Evolutionary conservation across 2,888 invertebrate genomes (phyloP), one percentile per base, ranked within the genome.

Genomic region (Apotomis turbidana): DNA sequence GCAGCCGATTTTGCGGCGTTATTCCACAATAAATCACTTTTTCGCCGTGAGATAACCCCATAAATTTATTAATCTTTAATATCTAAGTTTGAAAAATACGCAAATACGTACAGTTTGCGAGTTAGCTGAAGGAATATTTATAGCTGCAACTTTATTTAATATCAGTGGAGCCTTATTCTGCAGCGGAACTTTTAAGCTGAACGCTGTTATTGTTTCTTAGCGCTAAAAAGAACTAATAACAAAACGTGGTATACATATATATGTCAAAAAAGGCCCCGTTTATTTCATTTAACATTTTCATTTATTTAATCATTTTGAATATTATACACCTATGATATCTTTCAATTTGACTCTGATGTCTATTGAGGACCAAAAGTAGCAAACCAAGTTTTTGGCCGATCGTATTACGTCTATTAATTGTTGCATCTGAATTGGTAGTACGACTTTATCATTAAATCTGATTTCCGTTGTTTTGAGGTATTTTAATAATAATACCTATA

Each of bases 91-190:
- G 63, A 72, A 60, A 69, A 74, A 72, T 67, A 59, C 73, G 66
- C 68, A 79, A 74, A 76, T 77, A 78, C 78, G 84, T 83, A 83
- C 85, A 84, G 88, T 90, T 86, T 85, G 87, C 78, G 85, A 87
- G 88, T 88, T 87, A 90, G 84, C 90, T 88, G 87, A 90, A 92
- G 90, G 89, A 91, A 91, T 93, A 94, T 94, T 94, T 94, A 94
- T 94, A 84, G 90, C 87, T 77, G 78, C 81, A 93, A 94, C 92
- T 93, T 94, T 94, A 91, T 94, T 93, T 93, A 94, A 94, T 94
- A 94, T 93, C 88, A 81, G 86, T 79, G 80, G 79, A 81, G 81
- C 81, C 80, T 77, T 83, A 83, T 71, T 71, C 71, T 79, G 81
- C 79, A 77, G 78, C 68, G 75, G 69, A 91, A 91, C 85, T 92